phyloP scores from a whole-genome alignment of 2,888 invertebrate species.

The Gibbula magus region DNA sequence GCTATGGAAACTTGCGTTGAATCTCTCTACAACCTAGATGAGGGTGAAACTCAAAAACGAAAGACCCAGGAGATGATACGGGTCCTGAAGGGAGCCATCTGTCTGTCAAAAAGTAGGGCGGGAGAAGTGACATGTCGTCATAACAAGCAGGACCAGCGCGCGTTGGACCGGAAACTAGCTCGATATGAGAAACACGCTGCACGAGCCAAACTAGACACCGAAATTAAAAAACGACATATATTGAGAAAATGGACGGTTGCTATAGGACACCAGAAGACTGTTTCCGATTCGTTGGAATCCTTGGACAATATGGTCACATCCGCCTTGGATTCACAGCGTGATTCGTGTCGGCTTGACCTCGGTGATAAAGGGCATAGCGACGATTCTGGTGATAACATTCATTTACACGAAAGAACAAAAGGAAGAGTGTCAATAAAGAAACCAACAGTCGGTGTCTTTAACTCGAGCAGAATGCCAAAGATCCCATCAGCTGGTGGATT shows the following conservation, averaged over 20 bases:
- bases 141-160: constrained; percentile 56
- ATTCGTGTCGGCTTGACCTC: neutral
- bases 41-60: constrained; percentile 46
- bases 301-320: constrained; percentile 43
- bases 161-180: constrained; percentile 44
- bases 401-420: neutral
- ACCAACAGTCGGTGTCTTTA: neutral
- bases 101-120: constrained; percentile 58
- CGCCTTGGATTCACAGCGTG: constrained; percentile 34
- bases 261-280: constrained; percentile 45
- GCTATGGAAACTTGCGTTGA: constrained; percentile 53
- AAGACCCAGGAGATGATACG: constrained; percentile 55
- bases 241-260: constrained; percentile 45
- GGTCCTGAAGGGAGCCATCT: constrained; percentile 60
- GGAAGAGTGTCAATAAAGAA: neutral
- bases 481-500: neutral
- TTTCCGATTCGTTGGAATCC: constrained; percentile 41
- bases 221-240: constrained; percentile 36
- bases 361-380: neutral
- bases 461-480: neutral
- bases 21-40: constrained; percentile 50
- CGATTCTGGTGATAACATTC: neutral
- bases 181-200: constrained; percentile 41
- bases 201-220: constrained; percentile 28
- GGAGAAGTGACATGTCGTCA: constrained; percentile 59